Percentiles rank a stretch among this genome's conserved stretches.
phyloP scores from a whole-genome alignment of 2,888 invertebrate genomes.

The Hyposoter didymator region DNA sequence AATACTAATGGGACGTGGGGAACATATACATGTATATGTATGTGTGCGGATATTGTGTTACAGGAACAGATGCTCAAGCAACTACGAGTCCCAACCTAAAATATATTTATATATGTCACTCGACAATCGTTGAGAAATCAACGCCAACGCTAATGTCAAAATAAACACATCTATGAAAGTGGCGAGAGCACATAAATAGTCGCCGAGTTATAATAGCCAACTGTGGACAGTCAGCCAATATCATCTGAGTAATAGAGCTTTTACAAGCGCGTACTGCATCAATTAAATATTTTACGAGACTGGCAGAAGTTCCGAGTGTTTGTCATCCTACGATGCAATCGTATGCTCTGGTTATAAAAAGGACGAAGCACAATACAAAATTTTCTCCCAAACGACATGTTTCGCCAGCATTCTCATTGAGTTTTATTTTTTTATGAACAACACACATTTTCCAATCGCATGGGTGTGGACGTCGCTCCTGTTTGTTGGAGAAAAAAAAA shows the following conservation, averaged over 20 bases:
- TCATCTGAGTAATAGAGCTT: conserved; percentile 1
- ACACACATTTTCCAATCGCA: not conserved
- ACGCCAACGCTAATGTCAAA: conserved; percentile 73
- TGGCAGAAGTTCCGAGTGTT: not conserved
- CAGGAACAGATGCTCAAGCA: conserved; percentile 21
- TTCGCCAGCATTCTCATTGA: too few species aligned
- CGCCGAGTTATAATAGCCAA: conserved; percentile 27
- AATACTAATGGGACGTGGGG: not conserved
- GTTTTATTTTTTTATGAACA: not conserved
- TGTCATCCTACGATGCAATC: not conserved
- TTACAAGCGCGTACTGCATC: not conserved
- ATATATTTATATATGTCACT: conserved; percentile 69
- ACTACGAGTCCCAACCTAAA: conserved; percentile 16
- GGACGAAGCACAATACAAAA: not conserved
- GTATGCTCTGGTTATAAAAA: not conserved
- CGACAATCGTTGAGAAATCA: conserved; percentile 61
- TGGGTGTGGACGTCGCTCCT: too few species aligned
- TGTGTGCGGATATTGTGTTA: conserved; percentile 30
- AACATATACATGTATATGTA: not conserved
- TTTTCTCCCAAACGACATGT: not conserved
- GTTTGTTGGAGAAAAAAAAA: too few species aligned
- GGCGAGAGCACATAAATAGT: conserved; percentile 61
- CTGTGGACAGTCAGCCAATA: conserved; percentile 20
- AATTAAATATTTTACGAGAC: too few species aligned
- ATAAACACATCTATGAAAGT: conserved; percentile 73